Evolutionary conservation across 2,888 invertebrate species (phyloP), one percentile per base, ranked within the genome.

Genomic region (Dasypolia templi): DNA sequence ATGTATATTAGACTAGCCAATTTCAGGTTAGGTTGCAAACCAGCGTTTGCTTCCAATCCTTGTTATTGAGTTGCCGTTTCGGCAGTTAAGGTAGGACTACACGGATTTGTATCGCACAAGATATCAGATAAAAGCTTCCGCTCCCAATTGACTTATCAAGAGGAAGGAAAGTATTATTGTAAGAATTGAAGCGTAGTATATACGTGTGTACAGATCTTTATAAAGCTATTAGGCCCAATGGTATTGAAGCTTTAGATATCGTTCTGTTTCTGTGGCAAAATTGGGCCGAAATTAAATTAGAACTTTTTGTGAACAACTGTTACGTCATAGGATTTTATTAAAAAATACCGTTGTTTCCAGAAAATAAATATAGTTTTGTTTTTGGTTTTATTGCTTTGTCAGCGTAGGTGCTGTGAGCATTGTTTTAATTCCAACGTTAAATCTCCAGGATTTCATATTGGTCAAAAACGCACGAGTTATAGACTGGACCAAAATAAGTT

Each of bases 1-100:
- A 88, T 90, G 89, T 92, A 91, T 92, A 93, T 92, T 91, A 90
- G 89, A 90, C 90, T 84, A 90, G 89, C 89, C 94, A 92, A 93
- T 93, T 93, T 94, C 92, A 91, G 92, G 93, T 93, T 92, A 92
- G 91, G 89, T 90, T 91, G 89, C 90, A 91, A 89, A 90, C 89
- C 88, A 87, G 84, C 88, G 89, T 88, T 90, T 86, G 77, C 87
- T 90, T 88, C 86, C 87, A 89, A 91, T 89, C 85, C 75, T 85
- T 83, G 85, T 89, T 91, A 91, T 90, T 88, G 88, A 80, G 71
- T 72, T 72, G 56, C 68, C 73, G 67, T 77, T 75, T 77, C 51
- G 71, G 67, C 82, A 72, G 65, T 83, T 73, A 75, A 79, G 75
- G 70, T 74, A 77, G 67, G 42, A 67, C 46, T 51, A 75, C 71